Conservation (phyloP, 1,140 invertebrate genomes). For the Bombus superbus region DNA sequence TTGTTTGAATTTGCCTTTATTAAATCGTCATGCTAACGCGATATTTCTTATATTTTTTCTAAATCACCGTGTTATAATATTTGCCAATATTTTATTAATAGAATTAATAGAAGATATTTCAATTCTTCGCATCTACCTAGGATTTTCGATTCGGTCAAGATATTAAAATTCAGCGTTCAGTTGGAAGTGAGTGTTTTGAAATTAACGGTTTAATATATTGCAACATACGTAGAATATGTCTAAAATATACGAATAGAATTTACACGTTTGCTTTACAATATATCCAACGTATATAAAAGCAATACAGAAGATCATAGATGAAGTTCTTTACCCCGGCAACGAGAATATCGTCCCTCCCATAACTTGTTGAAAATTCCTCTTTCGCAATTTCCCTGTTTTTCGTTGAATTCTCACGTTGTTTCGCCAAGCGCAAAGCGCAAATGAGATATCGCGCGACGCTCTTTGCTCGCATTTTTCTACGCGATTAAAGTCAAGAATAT, state of each 20-base stretch:
- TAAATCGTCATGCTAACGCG: no score
- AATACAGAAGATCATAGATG: not conserved
- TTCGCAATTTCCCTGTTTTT: conserved; percentile 16
- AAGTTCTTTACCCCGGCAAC: not conserved
- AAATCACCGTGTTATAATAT: no score
- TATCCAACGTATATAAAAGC: not conserved
- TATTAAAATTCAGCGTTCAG: no score
- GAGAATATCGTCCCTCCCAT: not conserved
- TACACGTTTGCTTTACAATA: not conserved
- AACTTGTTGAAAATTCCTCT: not conserved
- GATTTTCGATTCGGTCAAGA: no score
- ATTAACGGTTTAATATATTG: not conserved
- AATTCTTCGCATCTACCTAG: no score
- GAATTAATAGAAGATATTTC: no score
- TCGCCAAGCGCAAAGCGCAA: conserved; percentile 11
- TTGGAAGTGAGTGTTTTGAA: no score
- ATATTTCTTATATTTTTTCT: no score
- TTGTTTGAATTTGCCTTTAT: no score
- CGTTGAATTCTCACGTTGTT: not conserved
- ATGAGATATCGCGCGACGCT: conserved; percentile 5
- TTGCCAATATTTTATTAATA: no score
- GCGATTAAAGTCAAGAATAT: conserved; percentile 33
- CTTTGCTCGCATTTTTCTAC: conserved; percentile 16
- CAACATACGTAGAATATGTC: not conserved
- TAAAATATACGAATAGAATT: not conserved